phyloP scores from a whole-genome alignment of 2,797 vertebrate species.

The Tragopan temminckii region DNA sequence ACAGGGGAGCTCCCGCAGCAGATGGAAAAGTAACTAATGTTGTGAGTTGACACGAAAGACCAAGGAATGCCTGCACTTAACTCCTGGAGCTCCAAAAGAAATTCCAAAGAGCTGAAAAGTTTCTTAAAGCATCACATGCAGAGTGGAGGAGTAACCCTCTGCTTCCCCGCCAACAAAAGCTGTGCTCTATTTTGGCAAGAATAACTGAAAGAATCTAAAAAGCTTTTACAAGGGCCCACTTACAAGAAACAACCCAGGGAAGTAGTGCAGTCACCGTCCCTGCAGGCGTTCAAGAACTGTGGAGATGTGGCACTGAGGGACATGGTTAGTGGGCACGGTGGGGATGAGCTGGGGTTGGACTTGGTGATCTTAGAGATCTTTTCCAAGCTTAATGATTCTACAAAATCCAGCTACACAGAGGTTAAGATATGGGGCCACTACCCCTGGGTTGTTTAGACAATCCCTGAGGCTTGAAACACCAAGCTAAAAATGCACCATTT shows the following conservation, averaged over 20 bases:
- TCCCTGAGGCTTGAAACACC: neutral
- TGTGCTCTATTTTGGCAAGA: neutral
- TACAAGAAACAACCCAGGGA: neutral
- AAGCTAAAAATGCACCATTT: neutral
- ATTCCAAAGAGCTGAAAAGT: neutral
- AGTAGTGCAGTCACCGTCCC: too few species aligned
- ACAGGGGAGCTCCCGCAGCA: neutral
- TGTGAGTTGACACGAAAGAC: neutral
- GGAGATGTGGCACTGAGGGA: too few species aligned
- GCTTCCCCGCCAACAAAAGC: neutral
- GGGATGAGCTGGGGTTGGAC: too few species aligned
- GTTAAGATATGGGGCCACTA: neutral
- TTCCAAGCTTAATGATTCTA: too few species aligned
- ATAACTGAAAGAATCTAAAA: neutral
- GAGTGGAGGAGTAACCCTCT: neutral
- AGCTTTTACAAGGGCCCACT: neutral
- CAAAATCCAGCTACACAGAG: neutral
- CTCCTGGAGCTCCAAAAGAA: neutral
- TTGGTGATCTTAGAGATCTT: too few species aligned
- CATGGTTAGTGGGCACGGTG: too few species aligned
- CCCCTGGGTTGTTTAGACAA: neutral
- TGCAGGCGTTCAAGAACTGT: too few species aligned
- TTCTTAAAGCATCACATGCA: neutral
- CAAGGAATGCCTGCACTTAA: neutral
- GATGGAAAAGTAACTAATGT: neutral